phyloP scores from a whole-genome alignment of 2,888 invertebrate genomes.

The Spodoptera picta region DNA sequence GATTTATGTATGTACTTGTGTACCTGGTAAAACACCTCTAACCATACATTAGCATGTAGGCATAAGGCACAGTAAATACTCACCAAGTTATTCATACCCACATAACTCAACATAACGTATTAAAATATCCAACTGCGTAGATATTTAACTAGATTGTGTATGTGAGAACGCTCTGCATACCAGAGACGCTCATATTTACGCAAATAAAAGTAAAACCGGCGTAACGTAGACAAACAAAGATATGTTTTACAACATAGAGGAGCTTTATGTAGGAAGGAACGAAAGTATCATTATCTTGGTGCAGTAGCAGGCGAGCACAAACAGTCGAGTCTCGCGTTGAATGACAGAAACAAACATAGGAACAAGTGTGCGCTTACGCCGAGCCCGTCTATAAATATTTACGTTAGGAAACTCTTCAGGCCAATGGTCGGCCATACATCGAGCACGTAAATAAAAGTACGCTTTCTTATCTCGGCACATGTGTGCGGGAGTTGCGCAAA shows the following conservation, averaged over 20 bases:
- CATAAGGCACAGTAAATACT: conserved; percentile 7
- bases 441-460: conserved; percentile 81
- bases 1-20: conserved; percentile 31
- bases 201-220: conserved; percentile 49
- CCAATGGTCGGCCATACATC: conserved; percentile 83
- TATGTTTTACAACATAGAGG: conserved; percentile 56
- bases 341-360: conserved; percentile 87
- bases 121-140: conserved; percentile 26
- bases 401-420: conserved; percentile 86
- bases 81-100: conserved; percentile 32
- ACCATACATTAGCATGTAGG: not conserved
- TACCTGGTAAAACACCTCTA: conserved; percentile 15
- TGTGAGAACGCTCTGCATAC: conserved; percentile 15
- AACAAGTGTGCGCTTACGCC: conserved; percentile 81
- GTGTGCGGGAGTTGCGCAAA: conserved; percentile 82
- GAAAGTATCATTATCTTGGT: conserved; percentile 66
- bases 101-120: conserved; percentile 33
- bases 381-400: conserved; percentile 86
- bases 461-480: conserved; percentile 85
- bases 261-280: conserved; percentile 66
- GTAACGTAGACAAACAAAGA: conserved; percentile 54
- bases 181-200: conserved; percentile 42
- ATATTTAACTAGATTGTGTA: conserved; percentile 22
- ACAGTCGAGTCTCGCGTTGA: conserved; percentile 76
- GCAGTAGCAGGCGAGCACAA: conserved; percentile 55